Percentiles rank a stretch among this genome's conserved stretches.
phyloP scores from a whole-genome alignment of 2,797 vertebrate genomes.

The Columba guinea region DNA sequence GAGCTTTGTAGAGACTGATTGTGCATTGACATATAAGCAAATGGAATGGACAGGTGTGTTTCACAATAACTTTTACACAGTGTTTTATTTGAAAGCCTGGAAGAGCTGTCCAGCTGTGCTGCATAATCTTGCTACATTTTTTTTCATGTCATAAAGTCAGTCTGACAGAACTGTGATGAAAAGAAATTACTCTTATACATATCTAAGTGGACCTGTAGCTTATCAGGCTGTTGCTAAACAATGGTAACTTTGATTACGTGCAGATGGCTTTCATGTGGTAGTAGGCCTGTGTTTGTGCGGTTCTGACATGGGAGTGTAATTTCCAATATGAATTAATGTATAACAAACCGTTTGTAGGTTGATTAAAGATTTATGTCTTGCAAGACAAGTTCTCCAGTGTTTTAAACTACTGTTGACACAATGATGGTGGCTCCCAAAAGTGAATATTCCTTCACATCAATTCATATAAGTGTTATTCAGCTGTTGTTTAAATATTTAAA shows the following conservation, averaged over 20 bases:
- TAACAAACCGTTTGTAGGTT: not conserved
- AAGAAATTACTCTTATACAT: not conserved
- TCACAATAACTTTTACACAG: not conserved
- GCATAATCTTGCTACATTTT: slow-evolving; percentile 4
- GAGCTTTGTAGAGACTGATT: not conserved
- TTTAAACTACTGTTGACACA: slow-evolving; percentile 31
- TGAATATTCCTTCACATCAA: not conserved
- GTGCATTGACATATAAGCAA: not conserved
- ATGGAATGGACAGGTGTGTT: slow-evolving; percentile 15
- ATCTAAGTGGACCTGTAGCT: not conserved
- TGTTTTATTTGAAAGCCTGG: slow-evolving; percentile 1
- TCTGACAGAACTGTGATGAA: not conserved
- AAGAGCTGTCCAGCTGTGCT: slow-evolving; percentile 5
- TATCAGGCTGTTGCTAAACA: not conserved
- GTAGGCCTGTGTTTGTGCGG: not conserved
- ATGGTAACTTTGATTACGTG: not conserved
- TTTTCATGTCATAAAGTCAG: slow-evolving; percentile 1
- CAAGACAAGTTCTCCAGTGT: not conserved
- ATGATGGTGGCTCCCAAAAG: not conserved
- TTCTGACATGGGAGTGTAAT: not conserved
- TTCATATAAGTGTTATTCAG: slow-evolving; percentile 4
- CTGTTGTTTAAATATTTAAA: slow-evolving; percentile 35
- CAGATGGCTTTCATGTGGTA: not conserved
- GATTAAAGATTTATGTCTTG: slow-evolving; percentile 39
- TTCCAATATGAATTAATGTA: slow-evolving; percentile 9